These are phyloP conservation scores for Hirtodrosophila trivittata DNA, from an alignment of 2,888 invertebrate species.

Conservation along the genomic window DNA sequence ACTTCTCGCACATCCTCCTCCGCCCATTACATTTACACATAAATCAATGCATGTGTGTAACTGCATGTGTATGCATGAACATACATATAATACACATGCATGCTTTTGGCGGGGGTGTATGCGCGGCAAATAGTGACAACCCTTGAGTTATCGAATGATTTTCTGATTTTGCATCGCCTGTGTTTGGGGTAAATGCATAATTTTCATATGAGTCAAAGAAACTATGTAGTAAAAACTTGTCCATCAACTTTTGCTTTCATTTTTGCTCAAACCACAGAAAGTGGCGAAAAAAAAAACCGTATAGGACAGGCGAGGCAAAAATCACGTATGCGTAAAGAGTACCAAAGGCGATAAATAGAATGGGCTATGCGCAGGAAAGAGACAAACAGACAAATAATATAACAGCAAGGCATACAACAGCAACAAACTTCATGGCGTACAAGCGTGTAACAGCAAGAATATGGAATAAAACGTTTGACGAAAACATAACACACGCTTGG, in stretches of 20 bases:
- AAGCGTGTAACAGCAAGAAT: constrained; percentile 39
- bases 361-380: constrained; percentile 28
- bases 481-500: constrained; percentile 65
- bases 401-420: constrained; percentile 34
- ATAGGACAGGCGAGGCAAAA: constrained; percentile 56
- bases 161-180: constrained; percentile 16
- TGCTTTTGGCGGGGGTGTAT: constrained; percentile 41
- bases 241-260: constrained; percentile 82
- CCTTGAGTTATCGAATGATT: constrained; percentile 50
- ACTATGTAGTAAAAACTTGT: constrained; percentile 68
- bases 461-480: constrained; percentile 67
- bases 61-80: constrained; percentile 5
- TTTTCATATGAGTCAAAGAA: constrained; percentile 25
- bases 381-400: constrained; percentile 44
- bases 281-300: constrained; percentile 61
- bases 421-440: constrained; percentile 71
- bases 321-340: constrained; percentile 70
- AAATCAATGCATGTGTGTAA: constrained; percentile 9
- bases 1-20: constrained; percentile 24
- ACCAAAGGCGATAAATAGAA: constrained; percentile 26
- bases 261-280: constrained; percentile 55
- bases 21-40: neutral
- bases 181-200: constrained; percentile 11
- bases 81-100: constrained; percentile 4
- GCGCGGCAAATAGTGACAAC: constrained; percentile 42